Base-by-base conservation (phyloP, 2,113 vertebrate genomes). In the Cettia cetti region DNA sequence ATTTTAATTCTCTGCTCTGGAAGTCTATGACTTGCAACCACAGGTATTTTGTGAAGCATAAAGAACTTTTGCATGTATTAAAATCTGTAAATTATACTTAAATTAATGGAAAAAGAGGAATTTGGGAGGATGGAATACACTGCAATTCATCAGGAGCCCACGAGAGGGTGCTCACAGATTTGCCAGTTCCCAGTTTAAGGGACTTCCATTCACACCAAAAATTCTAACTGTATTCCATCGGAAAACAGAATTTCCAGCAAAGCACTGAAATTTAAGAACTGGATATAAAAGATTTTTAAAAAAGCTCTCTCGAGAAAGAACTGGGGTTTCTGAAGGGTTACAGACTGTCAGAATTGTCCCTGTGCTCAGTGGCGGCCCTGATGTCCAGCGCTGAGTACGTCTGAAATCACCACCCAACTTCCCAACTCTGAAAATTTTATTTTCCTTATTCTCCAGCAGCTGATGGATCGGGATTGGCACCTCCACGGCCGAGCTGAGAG, bases 161-260 rank as follows among this genome's bases (percentile, higher is more conserved):
- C 86, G 42, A 96, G 96, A 94, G 94, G 95, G 95, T 15, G 93
- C 90, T 96, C 77, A 22, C 40, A 86, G 64, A 81, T 95, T 7
- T 94, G 28, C 15, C 10, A 53, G 63, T 3, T 63, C 52, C 35
- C 21, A 37, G 8, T 31, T 83, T 8, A 56, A 56, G 0, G 18
- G 15, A 0, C 13, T 60, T 35, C 26, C 63, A 61, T 18, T 19
- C 30, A 28, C 86, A 84, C 18, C 27, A 69, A 12, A 15, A 45
- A 40, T 16, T 27, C 16, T 0, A 69, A 35, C 59, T 22, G 7
- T 9, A 15, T 44, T 69, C 47, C 42, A 31, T 0, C 1, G 7
- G 4, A 12, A 66, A 33, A 50, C 28, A 35, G 39, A 21, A 56
- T n/a, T 76, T 28, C 65, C 74, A 87, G 45, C 18, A 57, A 40